Evolutionary conservation across 2,797 vertebrate species (phyloP).

Genomic region (Aphelocoma californica): DNA sequence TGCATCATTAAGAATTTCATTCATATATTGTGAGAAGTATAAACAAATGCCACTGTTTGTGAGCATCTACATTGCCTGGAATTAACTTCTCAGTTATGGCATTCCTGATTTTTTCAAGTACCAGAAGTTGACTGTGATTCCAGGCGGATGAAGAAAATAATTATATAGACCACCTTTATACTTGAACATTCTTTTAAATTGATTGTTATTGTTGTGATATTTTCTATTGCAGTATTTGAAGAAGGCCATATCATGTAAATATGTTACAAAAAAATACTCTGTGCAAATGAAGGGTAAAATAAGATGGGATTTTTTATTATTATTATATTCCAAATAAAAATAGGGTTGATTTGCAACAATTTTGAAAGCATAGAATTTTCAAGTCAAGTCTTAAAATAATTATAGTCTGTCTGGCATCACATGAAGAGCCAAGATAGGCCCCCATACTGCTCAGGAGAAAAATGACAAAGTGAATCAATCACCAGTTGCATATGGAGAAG

Average conservation of each 20-base stretch:
- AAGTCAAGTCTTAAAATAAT: neutral
- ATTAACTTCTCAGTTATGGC: neutral
- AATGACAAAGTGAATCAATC: neutral
- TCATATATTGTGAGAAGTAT: neutral
- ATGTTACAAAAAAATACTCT: neutral
- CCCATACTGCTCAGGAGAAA: neutral
- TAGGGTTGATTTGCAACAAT: neutral
- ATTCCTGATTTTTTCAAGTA: neutral
- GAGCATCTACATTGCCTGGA: neutral
- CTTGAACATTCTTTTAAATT: neutral
- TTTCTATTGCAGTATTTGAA: neutral
- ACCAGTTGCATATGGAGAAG: neutral
- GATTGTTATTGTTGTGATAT: neutral
- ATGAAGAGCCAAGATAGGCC: neutral
- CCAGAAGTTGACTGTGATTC: neutral
- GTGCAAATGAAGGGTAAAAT: neutral
- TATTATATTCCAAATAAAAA: neutral
- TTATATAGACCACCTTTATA: neutral
- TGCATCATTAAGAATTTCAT: neutral
- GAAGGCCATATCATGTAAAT: neutral
- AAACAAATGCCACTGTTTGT: neutral
- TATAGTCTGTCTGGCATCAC: neutral
- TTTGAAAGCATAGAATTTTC: neutral
- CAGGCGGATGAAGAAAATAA: neutral
- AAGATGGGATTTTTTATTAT: neutral